Base-by-base conservation (phyloP, 2,888 invertebrate species). In the Plutella xylostella region DNA sequence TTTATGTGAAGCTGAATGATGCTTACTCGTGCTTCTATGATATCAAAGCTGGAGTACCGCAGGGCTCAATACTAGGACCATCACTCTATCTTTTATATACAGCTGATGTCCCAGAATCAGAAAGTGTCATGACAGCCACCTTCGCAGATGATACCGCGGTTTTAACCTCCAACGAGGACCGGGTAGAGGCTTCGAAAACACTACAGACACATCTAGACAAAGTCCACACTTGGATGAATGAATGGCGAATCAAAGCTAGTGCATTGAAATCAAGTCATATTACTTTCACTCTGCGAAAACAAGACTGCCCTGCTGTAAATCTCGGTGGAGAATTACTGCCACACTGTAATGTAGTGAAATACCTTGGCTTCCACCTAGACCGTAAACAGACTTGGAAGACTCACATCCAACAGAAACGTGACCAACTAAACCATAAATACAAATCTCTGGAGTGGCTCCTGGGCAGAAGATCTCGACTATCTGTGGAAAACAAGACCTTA, bases 121-220 rank as follows among this genome's bases (percentile, higher is more conserved):
- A 14, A 9, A 19, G 37, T 2, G 25, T 47, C 1, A 38, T 30
- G 0, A 45, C 31, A 1, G 53, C 51, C 7, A 52, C 52, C 9
- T 51, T 37, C 39, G 51, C 52, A 1, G 53, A 50, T 22, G 49
- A 54, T 25, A 50, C 48, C 0, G 51, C 51, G 9, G n/a, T 14
- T 2, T 14, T 38, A 11, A 30, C 49, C 1, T 33, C 43, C 12
- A 11, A 45, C 6, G n/a, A 38, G 12, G 17, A 48, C 11, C 51
- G 48, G 2, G 11, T 4, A 1, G 20, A 3, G 18, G 51, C 50
- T 1, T 45, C 49, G 18, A 0, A 9, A 14, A 38, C 7, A 1
- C 42, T 52, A 2, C 50, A 52, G 28, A 12, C 15, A 2, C 42
- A 42, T 2, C 35, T 49, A 4, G 21, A 47, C n/a, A 15, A 33